A percentile compares a stretch with the other conserved stretches of the same genome.
phyloP scores from a whole-genome alignment of 2,797 vertebrate species.

The Leucoraja ocellata region DNA sequence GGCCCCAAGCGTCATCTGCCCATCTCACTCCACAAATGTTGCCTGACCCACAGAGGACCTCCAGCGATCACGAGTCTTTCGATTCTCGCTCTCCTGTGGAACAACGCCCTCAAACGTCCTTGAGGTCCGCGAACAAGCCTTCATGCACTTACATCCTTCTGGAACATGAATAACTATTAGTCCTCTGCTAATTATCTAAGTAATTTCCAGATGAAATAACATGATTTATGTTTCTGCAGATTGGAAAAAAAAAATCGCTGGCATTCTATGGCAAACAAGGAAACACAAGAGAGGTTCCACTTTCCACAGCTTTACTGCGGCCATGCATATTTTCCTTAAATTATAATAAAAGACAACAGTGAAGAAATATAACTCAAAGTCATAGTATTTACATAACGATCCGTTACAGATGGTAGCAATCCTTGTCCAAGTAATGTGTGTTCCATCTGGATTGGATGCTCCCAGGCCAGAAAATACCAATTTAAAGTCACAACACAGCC shows the following conservation, averaged over 20 bases:
- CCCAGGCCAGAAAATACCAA: neutral
- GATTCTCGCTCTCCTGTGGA: neutral
- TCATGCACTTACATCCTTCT: neutral
- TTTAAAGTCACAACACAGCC: constrained; percentile 7
- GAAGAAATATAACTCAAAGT: constrained; percentile 15
- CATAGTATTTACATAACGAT: constrained; percentile 5
- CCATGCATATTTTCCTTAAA: neutral
- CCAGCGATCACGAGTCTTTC: no score
- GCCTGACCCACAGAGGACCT: no score
- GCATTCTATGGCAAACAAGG: neutral
- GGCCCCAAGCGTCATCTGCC: no score
- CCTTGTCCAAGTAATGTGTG: constrained; percentile 32
- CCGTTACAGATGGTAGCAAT: constrained; percentile 13
- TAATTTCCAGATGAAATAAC: neutral
- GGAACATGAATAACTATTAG: neutral
- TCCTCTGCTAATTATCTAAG: neutral
- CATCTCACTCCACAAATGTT: no score
- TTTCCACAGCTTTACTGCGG: constrained; percentile 12
- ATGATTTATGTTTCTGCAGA: neutral
- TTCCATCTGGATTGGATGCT: constrained; percentile 10
- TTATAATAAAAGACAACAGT: constrained; percentile 30
- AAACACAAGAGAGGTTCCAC: constrained; percentile 12
- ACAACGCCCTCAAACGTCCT: neutral
- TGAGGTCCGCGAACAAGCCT: neutral
- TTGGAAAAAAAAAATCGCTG: neutral